Evolutionary conservation across 2,888 invertebrate genomes (phyloP), one percentile per base, ranked within the genome.

Genomic region (Xanthorhoe spadicearia): DNA sequence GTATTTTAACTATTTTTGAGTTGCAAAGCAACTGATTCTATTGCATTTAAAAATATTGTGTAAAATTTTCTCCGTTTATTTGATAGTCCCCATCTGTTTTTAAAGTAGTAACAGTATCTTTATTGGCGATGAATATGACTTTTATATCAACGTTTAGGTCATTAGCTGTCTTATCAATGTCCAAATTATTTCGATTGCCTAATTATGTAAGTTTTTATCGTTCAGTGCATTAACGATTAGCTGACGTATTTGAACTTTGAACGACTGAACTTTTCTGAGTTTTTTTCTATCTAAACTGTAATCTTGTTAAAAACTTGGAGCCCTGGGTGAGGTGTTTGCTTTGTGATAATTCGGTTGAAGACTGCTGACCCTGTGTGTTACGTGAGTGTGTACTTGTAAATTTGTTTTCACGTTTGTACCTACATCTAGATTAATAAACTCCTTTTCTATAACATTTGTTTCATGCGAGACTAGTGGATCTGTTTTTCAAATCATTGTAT

Each of bases 311-410:
- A 66, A 66, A 73, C 78, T 82, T 80, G 84, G 81, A 79, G 83
- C 80, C 79, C 70, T 67, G 68, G 77, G 83, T 85, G 85, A 86
- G 81, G 82, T 83, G 84, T 84, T 86, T 76, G 83, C 82, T 85
- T 86, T 89, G 92, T 92, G 92, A 91, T 90, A 87, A 80, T 87
- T 88, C 82, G 82, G 83, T 84, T 87, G 88, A 89, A 92, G 90
- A 91, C 91, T 91, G 90, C 81, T 83, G 84, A 85, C 82, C 77
- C 78, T 86, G 87, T 89, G 86, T 88, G 91, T 90, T 85, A 74
- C 83, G 82, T 87, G 87, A 80, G 87, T 84, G 88, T 89, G 85
- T 82, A 79, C 75, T 78, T 85, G 84, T 83, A 82, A 81, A 80
- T 83, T 78, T 82, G 80, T 79, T 77, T 83, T 87, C 83, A 87